Evolutionary conservation across 2,888 invertebrate genomes (phyloP).

Genomic region (Spatulosminthurus flaviceps): DNA sequence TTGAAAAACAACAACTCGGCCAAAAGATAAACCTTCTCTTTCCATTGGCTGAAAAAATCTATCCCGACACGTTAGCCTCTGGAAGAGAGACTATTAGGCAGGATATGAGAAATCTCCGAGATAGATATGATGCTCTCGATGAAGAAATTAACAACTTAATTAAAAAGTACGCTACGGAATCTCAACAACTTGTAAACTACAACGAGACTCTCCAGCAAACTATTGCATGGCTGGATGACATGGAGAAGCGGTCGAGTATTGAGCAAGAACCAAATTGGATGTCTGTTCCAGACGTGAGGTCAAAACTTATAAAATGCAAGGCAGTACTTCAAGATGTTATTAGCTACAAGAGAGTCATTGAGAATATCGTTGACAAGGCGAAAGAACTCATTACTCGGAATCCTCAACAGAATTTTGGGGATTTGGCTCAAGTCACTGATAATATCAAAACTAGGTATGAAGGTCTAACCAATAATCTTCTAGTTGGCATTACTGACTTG

Average conservation of each 20-base stretch:
- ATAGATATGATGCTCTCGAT: constrained; percentile 67
- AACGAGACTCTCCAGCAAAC: constrained; percentile 86
- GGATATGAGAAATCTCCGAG: constrained; percentile 81
- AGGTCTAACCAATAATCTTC: constrained; percentile 74
- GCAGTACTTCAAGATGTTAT: constrained; percentile 86
- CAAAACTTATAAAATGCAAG: constrained; percentile 85
- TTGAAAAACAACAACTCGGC: constrained; percentile 86
- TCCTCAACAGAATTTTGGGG: constrained; percentile 69
- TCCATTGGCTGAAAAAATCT: constrained; percentile 84
- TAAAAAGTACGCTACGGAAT: constrained; percentile 68
- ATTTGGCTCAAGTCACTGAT: constrained; percentile 76
- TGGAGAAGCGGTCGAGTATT: constrained; percentile 79
- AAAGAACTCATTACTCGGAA: constrained; percentile 74
- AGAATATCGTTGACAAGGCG: constrained; percentile 89
- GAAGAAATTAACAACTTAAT: constrained; percentile 73
- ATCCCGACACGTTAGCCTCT: constrained; percentile 89
- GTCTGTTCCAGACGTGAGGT: constrained; percentile 84
- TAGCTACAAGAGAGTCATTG: constrained; percentile 89
- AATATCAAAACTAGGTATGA: constrained; percentile 82
- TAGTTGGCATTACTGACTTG: constrained; percentile 76
- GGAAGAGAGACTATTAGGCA: constrained; percentile 90
- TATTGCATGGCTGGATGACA: constrained; percentile 83
- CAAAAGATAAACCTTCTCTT: constrained; percentile 79
- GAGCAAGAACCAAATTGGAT: constrained; percentile 77
- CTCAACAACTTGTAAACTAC: constrained; percentile 83